These are phyloP conservation scores for Caerostris darwini DNA, from an alignment of 1,140 invertebrate genomes.

Conservation along the genomic window DNA sequence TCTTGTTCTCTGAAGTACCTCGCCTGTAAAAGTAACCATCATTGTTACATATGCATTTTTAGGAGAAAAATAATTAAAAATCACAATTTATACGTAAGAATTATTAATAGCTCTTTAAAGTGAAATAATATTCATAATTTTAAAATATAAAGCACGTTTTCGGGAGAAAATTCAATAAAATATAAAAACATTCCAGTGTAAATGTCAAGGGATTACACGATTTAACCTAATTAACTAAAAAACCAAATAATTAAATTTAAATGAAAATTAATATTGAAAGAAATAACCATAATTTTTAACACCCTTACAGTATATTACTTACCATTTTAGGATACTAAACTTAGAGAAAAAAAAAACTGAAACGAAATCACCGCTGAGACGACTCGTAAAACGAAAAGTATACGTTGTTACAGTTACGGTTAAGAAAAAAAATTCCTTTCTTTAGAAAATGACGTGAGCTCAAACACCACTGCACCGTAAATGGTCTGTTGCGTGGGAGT, in stretches of 20 bases:
- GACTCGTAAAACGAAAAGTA: slow-evolving; percentile 60
- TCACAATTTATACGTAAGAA: no score
- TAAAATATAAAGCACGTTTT: neutral
- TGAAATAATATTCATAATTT: neutral
- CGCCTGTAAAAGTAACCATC: slow-evolving; percentile 76
- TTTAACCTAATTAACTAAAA: neutral
- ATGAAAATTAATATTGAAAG: no score
- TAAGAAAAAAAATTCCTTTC: slow-evolving; percentile 12
- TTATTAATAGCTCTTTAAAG: no score
- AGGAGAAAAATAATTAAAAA: neutral
- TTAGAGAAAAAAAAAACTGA: slow-evolving; percentile 38
- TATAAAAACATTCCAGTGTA: neutral
- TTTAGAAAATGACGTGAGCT: neutral
- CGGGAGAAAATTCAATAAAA: neutral
- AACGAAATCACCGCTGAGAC: slow-evolving; percentile 12
- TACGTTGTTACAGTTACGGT: slow-evolving; percentile 37
- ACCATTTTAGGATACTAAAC: slow-evolving; percentile 67
- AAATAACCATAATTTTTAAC: neutral
- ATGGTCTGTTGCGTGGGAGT: neutral
- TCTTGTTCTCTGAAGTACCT: slow-evolving; percentile 80
- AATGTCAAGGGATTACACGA: neutral
- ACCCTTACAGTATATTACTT: neutral
- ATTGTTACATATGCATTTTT: neutral
- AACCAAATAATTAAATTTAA: neutral
- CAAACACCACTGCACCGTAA: neutral